Percentiles rank a stretch among this genome's conserved stretches.
Conservation (phyloP, 2,113 vertebrate genomes). For the Petroica traversi region DNA sequence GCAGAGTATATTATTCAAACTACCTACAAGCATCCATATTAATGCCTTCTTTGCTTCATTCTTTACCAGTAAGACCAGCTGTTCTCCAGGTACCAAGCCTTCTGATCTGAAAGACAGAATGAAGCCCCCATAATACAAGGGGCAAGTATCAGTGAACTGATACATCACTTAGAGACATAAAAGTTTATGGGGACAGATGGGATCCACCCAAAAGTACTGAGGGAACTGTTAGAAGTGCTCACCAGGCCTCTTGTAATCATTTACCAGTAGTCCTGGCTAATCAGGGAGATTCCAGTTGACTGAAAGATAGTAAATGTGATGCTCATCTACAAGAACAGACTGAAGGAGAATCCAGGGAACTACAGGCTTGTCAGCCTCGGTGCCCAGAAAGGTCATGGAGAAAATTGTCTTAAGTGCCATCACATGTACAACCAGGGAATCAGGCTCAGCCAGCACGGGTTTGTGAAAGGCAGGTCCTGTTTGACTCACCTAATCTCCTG, state of each 20-base stretch:
- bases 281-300: not conserved
- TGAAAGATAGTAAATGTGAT: not conserved
- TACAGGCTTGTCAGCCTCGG: not conserved
- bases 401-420: not conserved
- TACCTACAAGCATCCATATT: not conserved
- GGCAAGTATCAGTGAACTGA: not conserved
- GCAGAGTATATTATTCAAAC: not conserved
- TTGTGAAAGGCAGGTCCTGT: not conserved
- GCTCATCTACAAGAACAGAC: not conserved
- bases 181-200: not conserved
- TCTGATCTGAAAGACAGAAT: not conserved
- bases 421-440: not conserved
- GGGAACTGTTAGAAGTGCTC: not conserved
- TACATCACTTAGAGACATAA: not conserved
- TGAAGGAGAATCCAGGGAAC: not conserved
- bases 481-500: not conserved
- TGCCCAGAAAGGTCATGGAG: not conserved
- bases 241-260: not conserved
- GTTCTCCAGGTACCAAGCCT: not conserved
- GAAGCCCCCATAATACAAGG: not conserved
- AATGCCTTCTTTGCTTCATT: not conserved
- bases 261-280: not conserved
- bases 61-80: not conserved
- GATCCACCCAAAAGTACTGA: not conserved
- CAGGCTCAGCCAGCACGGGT: not conserved